Conservation (phyloP, 2,888 invertebrate genomes). For the Dendrolimus houi region DNA sequence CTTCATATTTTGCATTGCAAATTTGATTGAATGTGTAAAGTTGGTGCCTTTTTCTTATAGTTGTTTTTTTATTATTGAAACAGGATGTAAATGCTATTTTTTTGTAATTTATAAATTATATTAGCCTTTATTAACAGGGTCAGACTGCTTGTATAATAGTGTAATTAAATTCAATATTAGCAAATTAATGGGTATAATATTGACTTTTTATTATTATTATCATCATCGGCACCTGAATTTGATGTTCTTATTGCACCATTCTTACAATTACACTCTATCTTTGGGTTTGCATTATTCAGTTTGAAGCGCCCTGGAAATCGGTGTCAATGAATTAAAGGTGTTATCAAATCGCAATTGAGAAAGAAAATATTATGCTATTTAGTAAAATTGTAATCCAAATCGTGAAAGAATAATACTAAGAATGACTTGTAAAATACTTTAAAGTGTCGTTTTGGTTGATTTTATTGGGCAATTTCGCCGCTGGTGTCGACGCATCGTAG, state of each 20-base stretch:
- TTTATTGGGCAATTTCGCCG: too few relatives aligned
- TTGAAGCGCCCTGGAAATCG: too few relatives aligned
- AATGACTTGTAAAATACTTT: too few relatives aligned
- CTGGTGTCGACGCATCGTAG: too few relatives aligned
- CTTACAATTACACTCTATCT: conserved; percentile 11
- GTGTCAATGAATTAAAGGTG: too few relatives aligned
- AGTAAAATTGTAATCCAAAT: conserved; percentile 21
- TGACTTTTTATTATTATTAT: conserved; percentile 51
- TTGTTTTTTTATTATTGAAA: not conserved
- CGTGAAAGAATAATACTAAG: too few relatives aligned
- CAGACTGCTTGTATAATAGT: conserved; percentile 59
- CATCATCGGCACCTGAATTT: conserved; percentile 57
- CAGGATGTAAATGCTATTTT: too few relatives aligned
- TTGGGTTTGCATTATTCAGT: too few relatives aligned
- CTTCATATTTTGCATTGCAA: too few relatives aligned
- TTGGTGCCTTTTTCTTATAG: not conserved
- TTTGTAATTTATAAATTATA: conserved; percentile 16
- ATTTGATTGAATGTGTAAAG: too few relatives aligned
- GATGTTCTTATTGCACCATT: conserved; percentile 50
- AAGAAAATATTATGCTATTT: conserved; percentile 41
- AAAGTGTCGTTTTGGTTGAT: too few relatives aligned
- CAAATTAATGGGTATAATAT: conserved; percentile 60
- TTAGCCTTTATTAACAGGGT: conserved; percentile 73
- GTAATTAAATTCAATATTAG: conserved; percentile 60
- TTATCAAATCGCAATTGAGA: not conserved